Conservation (phyloP, 2,888 invertebrate genomes). For the Dendrolimus pini region DNA sequence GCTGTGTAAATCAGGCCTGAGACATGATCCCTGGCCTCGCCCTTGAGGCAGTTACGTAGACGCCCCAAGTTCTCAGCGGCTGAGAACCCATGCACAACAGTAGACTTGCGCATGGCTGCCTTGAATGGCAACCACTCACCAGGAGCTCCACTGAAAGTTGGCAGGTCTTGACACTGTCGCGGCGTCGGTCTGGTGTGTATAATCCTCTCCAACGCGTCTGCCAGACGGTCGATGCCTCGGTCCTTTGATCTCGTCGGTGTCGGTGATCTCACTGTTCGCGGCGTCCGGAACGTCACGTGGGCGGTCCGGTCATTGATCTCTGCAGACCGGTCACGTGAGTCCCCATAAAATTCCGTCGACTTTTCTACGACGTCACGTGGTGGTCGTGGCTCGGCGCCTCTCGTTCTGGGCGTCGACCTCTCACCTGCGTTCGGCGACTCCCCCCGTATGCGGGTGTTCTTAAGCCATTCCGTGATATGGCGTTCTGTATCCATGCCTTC, state of each 20-base stretch:
- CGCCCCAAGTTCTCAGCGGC: conserved; percentile 10
- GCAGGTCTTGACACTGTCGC: background rate
- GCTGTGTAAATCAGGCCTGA: conserved; percentile 9
- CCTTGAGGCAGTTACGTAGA: conserved; percentile 9
- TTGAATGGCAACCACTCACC: background rate
- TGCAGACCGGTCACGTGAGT: background rate
- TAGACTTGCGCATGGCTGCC: background rate
- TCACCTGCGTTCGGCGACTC: too few relatives aligned
- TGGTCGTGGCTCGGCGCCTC: background rate
- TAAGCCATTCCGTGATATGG: too few relatives aligned
- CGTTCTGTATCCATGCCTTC: background rate
- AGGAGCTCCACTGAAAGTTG: background rate
- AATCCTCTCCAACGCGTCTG: background rate
- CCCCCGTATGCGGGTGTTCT: too few relatives aligned
- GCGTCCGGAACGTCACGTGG: background rate
- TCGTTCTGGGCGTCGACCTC: too few relatives aligned
- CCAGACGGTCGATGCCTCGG: background rate
- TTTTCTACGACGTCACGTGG: background rate
- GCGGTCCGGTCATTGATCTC: background rate
- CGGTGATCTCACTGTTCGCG: background rate
- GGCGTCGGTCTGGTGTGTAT: background rate
- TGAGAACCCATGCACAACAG: background rate
- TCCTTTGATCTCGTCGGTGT: background rate
- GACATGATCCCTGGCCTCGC: conserved; percentile 9
- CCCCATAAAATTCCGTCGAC: background rate